phyloP scores from a whole-genome alignment of 2,888 invertebrate species.

The Seira musarum region DNA sequence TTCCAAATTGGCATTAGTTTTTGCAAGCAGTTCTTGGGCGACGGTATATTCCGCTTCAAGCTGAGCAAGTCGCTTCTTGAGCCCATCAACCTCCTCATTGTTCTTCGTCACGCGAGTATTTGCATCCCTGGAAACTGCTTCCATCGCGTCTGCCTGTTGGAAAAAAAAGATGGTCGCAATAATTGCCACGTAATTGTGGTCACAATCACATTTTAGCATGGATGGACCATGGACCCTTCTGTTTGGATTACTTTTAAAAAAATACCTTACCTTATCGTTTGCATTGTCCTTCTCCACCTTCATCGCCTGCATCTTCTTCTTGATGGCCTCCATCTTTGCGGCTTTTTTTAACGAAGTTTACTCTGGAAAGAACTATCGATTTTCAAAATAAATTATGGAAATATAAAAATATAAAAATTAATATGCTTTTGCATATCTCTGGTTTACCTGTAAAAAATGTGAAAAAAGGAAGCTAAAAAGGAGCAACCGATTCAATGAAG shows the following conservation, averaged over 20 bases:
- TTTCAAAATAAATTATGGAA: no score
- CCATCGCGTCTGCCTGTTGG: conserved; percentile 79
- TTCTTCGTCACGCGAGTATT: conserved; percentile 76
- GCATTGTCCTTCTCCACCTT: conserved; percentile 83
- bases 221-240: no score
- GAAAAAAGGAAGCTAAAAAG: no score
- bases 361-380: no score
- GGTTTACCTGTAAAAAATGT: no score
- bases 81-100: conserved; percentile 90
- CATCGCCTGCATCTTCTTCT: conserved; percentile 84
- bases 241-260: no score
- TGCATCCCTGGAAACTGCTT: conserved; percentile 78
- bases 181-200: no score
- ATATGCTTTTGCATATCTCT: no score
- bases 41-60: conserved; percentile 92
- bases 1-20: conserved; percentile 94
- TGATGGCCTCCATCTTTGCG: conserved; percentile 82
- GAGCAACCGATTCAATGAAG: no score
- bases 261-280: conserved; percentile 78
- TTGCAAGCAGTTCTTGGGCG: conserved; percentile 91
- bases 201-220: no score
- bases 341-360: conserved; percentile 31
- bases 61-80: conserved; percentile 95
- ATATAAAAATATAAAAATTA: no score
- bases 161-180: no score